These are phyloP conservation scores for Darevskia nairensis DNA, from an alignment of 2,797 vertebrate genomes.

Conservation along the genomic window DNA sequence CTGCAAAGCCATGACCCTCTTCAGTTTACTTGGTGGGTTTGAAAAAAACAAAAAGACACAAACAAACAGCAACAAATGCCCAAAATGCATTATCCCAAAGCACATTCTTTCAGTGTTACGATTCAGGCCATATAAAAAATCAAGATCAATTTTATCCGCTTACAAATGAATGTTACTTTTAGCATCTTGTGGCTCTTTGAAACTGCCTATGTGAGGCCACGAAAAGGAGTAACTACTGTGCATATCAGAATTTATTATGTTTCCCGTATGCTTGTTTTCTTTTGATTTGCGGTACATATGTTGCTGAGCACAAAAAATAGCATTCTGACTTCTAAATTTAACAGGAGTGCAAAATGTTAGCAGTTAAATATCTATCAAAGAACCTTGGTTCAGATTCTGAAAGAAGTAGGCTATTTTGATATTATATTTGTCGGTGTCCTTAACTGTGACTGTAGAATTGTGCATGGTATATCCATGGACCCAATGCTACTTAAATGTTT, in stretches of 20 bases:
- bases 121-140: constrained; percentile 25
- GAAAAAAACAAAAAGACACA: no score
- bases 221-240: constrained; percentile 66
- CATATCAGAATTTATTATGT: constrained; percentile 64
- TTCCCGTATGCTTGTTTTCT: constrained; percentile 64
- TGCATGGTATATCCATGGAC: neutral
- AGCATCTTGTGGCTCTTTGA: constrained; percentile 53
- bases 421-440: neutral
- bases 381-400: neutral
- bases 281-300: neutral
- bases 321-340: neutral
- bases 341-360: neutral
- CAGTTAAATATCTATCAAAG: neutral
- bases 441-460: neutral
- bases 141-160: constrained; percentile 37
- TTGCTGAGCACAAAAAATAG: neutral
- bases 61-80: neutral
- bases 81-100: neutral
- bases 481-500: neutral
- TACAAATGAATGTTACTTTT: neutral
- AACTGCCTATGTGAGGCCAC: constrained; percentile 48
- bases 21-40: neutral
- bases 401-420: neutral
- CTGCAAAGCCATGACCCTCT: neutral
- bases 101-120: neutral